These are phyloP conservation scores for Amblyjoppa fuscipennis DNA, from an alignment of 2,888 invertebrate genomes.

Conservation along the genomic window DNA sequence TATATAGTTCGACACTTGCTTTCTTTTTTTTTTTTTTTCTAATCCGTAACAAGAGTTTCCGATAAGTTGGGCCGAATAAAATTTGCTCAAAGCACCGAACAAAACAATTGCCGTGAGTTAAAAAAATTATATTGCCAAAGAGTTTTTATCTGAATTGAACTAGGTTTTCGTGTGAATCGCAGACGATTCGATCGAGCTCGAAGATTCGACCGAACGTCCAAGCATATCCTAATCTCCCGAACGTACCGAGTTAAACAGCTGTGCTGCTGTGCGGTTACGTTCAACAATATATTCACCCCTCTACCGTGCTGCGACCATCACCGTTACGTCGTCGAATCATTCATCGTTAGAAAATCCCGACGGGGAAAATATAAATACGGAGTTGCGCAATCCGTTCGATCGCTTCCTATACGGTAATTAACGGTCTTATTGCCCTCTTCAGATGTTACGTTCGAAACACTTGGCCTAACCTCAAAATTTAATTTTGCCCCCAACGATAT, in stretches of 20 bases:
- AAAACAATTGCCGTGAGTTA: not conserved
- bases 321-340: slow-evolving; percentile 11
- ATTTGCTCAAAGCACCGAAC: not conserved
- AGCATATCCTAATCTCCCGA: not conserved
- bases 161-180: not conserved
- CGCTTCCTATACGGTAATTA: not conserved
- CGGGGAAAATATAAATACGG: not conserved
- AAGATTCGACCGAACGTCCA: not conserved
- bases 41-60: not conserved
- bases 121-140: not conserved
- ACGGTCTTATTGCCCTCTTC: not conserved
- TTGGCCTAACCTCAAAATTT: slow-evolving; percentile 28
- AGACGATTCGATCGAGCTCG: no score
- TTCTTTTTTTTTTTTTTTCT: not conserved
- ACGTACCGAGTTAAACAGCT: not conserved
- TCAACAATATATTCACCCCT: not conserved
- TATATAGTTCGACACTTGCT: not conserved
- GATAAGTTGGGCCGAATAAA: no score
- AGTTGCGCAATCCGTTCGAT: not conserved
- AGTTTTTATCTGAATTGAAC: no score
- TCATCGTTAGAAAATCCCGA: not conserved
- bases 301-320: not conserved
- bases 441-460: not conserved
- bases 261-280: not conserved
- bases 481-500: not conserved